These are phyloP conservation scores for Ploceus nigricollis DNA, from an alignment of 2,113 vertebrate genomes.

Conservation along the genomic window DNA sequence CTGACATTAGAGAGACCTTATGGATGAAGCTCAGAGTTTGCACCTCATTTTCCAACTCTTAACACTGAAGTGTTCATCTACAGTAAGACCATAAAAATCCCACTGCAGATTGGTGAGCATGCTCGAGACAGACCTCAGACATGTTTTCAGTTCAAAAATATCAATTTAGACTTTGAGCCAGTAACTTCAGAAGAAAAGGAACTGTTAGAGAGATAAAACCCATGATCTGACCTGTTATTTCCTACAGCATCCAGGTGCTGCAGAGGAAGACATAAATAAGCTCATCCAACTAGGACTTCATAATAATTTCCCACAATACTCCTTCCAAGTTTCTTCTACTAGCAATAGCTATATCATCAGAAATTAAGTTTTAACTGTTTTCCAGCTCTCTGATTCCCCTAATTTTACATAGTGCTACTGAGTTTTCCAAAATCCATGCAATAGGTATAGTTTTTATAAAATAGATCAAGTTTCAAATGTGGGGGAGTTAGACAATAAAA, in stretches of 20 bases:
- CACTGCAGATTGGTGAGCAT: not conserved
- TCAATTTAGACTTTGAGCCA: not conserved
- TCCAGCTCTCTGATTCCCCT: not conserved
- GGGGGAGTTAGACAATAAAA: not conserved
- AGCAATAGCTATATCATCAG: not conserved
- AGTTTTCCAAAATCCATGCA: not conserved
- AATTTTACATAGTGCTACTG: not conserved
- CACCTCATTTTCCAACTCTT: not conserved
- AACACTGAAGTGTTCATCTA: not conserved
- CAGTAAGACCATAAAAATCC: not conserved
- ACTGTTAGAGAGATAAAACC: not conserved
- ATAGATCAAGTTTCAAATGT: not conserved
- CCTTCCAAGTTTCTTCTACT: not conserved
- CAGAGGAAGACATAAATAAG: not conserved
- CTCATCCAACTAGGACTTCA: not conserved
- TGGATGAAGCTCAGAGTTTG: not conserved
- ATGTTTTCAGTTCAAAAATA: not conserved
- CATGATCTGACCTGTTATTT: not conserved
- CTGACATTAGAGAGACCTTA: not conserved
- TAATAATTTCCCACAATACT: not conserved
- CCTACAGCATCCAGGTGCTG: not conserved
- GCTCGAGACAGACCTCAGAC: not conserved
- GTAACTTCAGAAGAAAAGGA: not conserved
- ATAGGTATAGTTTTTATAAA: not conserved
- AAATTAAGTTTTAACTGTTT: not conserved